Conservation (phyloP, 2,113 vertebrate species). For the Prunella fulvescens region DNA sequence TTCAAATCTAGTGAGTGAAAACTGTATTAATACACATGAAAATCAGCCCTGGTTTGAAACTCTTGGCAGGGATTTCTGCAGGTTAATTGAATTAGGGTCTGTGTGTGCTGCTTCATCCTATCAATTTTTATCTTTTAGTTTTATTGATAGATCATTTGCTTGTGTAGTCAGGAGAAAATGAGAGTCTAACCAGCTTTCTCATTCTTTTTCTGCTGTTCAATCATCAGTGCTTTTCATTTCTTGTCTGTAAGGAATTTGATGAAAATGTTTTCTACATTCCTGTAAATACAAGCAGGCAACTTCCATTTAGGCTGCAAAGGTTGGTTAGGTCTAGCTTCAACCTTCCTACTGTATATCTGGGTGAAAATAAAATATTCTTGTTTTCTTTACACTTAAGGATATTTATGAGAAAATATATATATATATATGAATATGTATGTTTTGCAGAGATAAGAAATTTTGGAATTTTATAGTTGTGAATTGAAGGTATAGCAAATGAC, state of each 20-base stretch:
- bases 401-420: neutral
- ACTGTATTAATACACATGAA: neutral
- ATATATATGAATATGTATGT: neutral
- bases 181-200: neutral
- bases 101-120: neutral
- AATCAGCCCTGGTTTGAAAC: neutral
- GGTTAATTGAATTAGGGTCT: conserved; percentile 24
- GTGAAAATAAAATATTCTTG: neutral
- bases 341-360: neutral
- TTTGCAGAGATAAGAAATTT: neutral
- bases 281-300: neutral
- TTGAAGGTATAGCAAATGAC: neutral
- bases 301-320: neutral
- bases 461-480: neutral
- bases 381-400: neutral
- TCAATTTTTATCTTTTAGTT: conserved; percentile 6
- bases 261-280: neutral
- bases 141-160: neutral
- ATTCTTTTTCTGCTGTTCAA: neutral
- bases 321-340: neutral
- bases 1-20: conserved; percentile 4
- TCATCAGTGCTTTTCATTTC: neutral
- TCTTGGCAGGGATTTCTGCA: neutral
- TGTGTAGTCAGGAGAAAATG: neutral
- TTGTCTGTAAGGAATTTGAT: neutral